Evolutionary conservation across 2,113 vertebrate species (phyloP), one percentile per base, ranked within the genome.

Genomic region (Neolamprologus variostigma): DNA sequence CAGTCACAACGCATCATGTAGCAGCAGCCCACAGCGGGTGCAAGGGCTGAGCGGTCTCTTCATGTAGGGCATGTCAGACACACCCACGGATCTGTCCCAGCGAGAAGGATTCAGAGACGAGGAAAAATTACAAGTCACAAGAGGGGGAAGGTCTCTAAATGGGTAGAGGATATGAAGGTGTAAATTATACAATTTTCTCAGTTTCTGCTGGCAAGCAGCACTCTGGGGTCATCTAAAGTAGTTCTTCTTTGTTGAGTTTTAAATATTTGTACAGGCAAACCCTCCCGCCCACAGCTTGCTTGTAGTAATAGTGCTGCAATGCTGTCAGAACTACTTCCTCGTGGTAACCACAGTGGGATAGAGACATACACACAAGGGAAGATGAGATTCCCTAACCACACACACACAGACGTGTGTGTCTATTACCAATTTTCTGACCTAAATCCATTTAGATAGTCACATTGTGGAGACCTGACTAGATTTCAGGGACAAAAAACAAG

Each of bases 1-100:
- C 91, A 92, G 92, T 95, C 92, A 86, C 82, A 89, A 85, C 23
- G 50, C 84, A 89, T 94, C 90, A 93, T 45, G 81, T 86, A 57
- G 82, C 84, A 85, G 83, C 61, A 73, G 90, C 89, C 87, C 82
- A 12, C 80, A 80, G 89, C 23, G 54, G 80, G 86, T 85, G 81
- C 63, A 78, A 11, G 81, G 83, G 47, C 55, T 40, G 79, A 84
- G 81, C 66, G 84, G 82, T 73, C 88, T 51, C 82, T 37, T 87
- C 81, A 53, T 86, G 90, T 78, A 45, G 87, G 82, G 83, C 88
- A 87, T 66, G 89, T 91, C 86, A 82, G 87, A 91, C 82, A 85
- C 94, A 79, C 88, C 88, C 87, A 57, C 37, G 66, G 51, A 84
- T 81, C 76, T 17, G 40, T 78, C 84, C 40, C 81, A n/a, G 81